phyloP scores from a whole-genome alignment of 64 coral and sea anemone genomes.

The Montipora capricornis region DNA sequence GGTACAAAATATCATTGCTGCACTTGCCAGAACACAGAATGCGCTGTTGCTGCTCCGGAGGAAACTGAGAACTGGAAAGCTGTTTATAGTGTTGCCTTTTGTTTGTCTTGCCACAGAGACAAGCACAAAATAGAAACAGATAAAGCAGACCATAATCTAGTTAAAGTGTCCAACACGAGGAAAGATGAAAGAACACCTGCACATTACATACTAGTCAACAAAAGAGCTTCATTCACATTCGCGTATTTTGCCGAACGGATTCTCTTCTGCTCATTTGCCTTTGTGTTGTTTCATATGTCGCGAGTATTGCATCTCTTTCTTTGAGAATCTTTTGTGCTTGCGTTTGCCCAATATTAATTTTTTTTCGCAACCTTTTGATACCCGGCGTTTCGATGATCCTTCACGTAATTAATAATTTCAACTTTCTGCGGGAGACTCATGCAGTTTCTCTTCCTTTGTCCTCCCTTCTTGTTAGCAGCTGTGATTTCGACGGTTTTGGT shows the following conservation, averaged over 20 bases:
- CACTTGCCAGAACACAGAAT: too few species aligned
- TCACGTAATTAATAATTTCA: conserved; percentile 52
- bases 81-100: too few species aligned
- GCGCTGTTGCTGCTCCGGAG: too few species aligned
- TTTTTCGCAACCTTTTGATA: conserved; percentile 34
- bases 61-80: too few species aligned
- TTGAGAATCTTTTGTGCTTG: conserved; percentile 31
- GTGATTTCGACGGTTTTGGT: too few species aligned
- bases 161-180: too few species aligned
- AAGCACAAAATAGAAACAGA: too few species aligned
- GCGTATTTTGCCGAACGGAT: background rate
- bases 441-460: conserved; percentile 40
- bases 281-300: conserved; percentile 14
- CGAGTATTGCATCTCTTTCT: background rate
- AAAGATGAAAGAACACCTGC: too few species aligned
- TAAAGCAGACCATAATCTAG: too few species aligned
- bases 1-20: too few species aligned
- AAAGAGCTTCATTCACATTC: conserved; percentile 36
- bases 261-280: background rate
- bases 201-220: conserved; percentile 20
- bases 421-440: conserved; percentile 45
- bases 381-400: conserved; percentile 41
- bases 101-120: too few species aligned
- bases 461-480: too few species aligned
- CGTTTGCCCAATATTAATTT: conserved; percentile 44